A percentile compares a stretch with the other conserved stretches of the same genome.
These are phyloP conservation scores for Meloidogyne floridensis DNA, from an alignment of 1,140 invertebrate species.

Conservation along the genomic window DNA sequence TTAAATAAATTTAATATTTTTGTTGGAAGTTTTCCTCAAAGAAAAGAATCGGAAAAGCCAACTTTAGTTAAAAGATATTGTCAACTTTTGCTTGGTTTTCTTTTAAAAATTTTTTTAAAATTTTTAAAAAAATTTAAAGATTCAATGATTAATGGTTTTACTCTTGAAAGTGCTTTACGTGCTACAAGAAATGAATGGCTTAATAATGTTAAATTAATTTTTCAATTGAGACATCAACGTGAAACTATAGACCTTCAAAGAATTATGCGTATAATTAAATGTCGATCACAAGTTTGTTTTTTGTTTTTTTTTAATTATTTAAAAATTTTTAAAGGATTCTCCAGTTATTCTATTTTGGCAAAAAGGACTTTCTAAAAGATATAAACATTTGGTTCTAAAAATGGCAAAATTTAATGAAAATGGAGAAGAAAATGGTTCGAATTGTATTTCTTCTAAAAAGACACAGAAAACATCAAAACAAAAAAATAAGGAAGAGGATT, in stretches of 20 bases:
- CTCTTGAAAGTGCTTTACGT: conserved; percentile 33
- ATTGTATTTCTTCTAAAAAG: background rate
- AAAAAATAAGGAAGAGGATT: background rate
- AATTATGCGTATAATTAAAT: conserved; percentile 41
- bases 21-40: conserved; percentile 20
- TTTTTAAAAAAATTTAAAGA: conserved; percentile 22
- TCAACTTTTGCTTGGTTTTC: conserved; percentile 35
- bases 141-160: conserved; percentile 28
- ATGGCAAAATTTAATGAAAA: conserved; percentile 26
- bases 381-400: conserved; percentile 46
- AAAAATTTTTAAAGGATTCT: conserved; percentile 39
- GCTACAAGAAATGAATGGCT: conserved; percentile 45
- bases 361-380: conserved; percentile 38
- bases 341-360: conserved; percentile 49
- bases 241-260: conserved; percentile 39
- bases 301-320: conserved; percentile 13
- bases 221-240: conserved; percentile 40
- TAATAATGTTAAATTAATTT: conserved; percentile 50
- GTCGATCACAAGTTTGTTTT: conserved; percentile 32
- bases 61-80: conserved; percentile 36
- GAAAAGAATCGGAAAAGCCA: conserved; percentile 18
- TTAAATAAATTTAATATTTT: conserved; percentile 33
- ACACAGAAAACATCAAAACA: background rate
- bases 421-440: background rate
- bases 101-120: conserved; percentile 6